Evolutionary conservation across 2,888 invertebrate species (phyloP), one percentile per base, ranked within the genome.

Genomic region (Alitta virens): DNA sequence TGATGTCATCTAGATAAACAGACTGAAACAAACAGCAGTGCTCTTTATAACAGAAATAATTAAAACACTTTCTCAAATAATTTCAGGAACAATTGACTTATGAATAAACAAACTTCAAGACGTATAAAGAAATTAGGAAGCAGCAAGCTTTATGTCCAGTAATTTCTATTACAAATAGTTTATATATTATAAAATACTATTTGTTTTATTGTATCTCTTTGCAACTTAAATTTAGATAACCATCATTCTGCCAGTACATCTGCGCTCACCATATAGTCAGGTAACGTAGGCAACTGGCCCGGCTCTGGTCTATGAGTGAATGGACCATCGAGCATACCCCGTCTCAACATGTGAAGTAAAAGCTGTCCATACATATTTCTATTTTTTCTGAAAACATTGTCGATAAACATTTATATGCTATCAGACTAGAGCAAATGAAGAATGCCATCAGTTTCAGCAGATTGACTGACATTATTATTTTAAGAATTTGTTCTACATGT

Each of bases 321-420:
- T 16, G 79, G 79, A 38, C 74, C 77, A 60, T 78, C 75, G 38
- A 79, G 63, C 18, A 72, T 72, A 14, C 77, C 78, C 59, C 74
- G 68, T 64, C 75, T 78, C 60, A 80, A 63, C 80, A 80, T 80
- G 66, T 78, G 77, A 56, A 79, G 63, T 74, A 80, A 72, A 57
- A 79, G 62, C 65, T 78, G 75, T 3, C 75, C 71, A 65, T 80
- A 75, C 63, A 73, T 67, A 64, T 78, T 79, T 33, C 78, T 69
- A 60, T 75, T 78, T 65, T 76, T 77, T 62, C 79, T 79, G 69
- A 5, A 65, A 69, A 49, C 9, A n/a, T n/a, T n/a, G n/a, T n/a
- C n/a, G n/a, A n/a, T n/a, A n/a, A n/a, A n/a, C n/a, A n/a, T n/a
- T n/a, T n/a, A n/a, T n/a, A n/a, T n/a, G n/a, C n/a, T n/a, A n/a